These are phyloP conservation scores for Brachyptera risi DNA, from an alignment of 2,888 invertebrate genomes.

Conservation along the genomic window DNA sequence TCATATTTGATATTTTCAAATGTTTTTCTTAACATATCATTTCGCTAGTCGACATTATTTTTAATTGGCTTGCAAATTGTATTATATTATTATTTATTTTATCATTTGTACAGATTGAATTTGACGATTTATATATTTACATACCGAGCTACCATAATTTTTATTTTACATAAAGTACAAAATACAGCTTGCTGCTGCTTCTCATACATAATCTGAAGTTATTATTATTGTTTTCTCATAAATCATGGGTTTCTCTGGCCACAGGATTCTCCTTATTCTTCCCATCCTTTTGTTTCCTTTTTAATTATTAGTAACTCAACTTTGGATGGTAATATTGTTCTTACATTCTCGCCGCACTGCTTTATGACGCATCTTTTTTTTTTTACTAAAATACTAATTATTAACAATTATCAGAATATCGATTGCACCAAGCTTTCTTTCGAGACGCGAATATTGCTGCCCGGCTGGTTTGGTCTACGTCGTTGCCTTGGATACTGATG, in stretches of 20 bases:
- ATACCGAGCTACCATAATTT: neutral
- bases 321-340: too few species aligned
- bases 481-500: too few species aligned
- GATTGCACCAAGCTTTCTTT: too few species aligned
- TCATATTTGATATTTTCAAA: too few species aligned
- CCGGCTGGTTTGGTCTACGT: too few species aligned
- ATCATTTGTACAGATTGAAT: neutral
- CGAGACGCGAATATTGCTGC: too few species aligned
- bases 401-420: too few species aligned
- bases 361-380: neutral
- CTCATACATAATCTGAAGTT: neutral
- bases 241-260: neutral
- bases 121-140: neutral
- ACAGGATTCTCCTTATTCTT: neutral
- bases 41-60: neutral
- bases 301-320: neutral
- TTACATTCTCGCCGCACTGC: neutral
- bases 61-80: neutral
- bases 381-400: neutral
- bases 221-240: neutral
- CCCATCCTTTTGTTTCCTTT: neutral
- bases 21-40: too few species aligned
- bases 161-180: neutral
- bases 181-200: neutral
- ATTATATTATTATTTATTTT: slow-evolving; percentile 6